phyloP scores from a whole-genome alignment of 2,797 vertebrate species.

The Gobio occitaniae region DNA sequence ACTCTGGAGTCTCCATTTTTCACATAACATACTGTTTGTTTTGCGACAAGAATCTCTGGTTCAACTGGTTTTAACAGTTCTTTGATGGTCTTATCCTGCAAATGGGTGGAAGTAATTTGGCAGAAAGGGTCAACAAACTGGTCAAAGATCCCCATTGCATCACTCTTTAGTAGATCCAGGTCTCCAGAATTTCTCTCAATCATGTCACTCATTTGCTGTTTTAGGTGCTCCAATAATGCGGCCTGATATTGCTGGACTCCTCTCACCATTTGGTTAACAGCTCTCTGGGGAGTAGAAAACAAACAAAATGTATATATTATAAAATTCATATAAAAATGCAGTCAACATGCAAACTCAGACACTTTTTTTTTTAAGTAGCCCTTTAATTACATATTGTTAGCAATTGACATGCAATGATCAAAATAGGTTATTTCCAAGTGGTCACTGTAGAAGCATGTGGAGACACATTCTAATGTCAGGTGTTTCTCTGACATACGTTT shows the following conservation, averaged over 20 bases:
- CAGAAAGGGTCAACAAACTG: too few relatives aligned
- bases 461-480: background rate
- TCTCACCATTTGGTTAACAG: constrained; percentile 1
- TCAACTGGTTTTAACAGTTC: too few relatives aligned
- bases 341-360: too few relatives aligned
- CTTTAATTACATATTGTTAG: too few relatives aligned
- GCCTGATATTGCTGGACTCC: constrained; percentile 39
- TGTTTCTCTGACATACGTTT: background rate
- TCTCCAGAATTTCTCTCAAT: constrained; percentile 58
- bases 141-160: too few relatives aligned
- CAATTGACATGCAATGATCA: too few relatives aligned
- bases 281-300: background rate
- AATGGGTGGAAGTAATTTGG: too few relatives aligned
- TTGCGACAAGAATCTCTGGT: constrained; percentile 4
- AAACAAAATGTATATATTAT: background rate
- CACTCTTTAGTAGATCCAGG: too few relatives aligned
- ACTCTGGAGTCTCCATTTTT: constrained; percentile 52
- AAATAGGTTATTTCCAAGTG: background rate
- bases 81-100: too few relatives aligned
- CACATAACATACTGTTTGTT: constrained; percentile 51
- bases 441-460: constrained; percentile 11
- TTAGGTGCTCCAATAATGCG: constrained; percentile 58
- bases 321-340: background rate
- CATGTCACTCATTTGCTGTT: constrained; percentile 52
- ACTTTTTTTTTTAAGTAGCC: too few relatives aligned